phyloP scores from a whole-genome alignment of 2,797 vertebrate species.

The Betta splendens region DNA sequence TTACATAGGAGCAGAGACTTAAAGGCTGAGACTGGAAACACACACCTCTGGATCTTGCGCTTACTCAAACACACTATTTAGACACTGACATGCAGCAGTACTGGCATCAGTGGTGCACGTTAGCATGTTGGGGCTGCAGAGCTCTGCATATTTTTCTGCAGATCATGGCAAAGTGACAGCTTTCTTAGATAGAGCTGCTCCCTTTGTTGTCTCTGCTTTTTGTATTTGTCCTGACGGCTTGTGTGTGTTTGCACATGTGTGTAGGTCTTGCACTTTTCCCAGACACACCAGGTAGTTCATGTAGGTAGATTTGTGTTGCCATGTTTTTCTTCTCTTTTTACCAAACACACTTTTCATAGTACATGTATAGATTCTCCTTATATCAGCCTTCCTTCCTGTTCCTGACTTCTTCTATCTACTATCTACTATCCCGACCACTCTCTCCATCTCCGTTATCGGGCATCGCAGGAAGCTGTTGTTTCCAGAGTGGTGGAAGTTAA shows the following conservation, averaged over 20 bases:
- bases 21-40: constrained; percentile 49
- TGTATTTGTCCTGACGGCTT: too few relatives aligned
- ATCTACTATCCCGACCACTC: constrained; percentile 32
- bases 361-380: neutral
- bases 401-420: constrained; percentile 11
- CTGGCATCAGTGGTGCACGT: constrained; percentile 70
- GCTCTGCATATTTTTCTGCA: constrained; percentile 55
- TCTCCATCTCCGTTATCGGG: constrained; percentile 70
- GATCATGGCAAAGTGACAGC: constrained; percentile 66
- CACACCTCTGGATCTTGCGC: constrained; percentile 29
- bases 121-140: constrained; percentile 67
- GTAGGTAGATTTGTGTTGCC: constrained; percentile 4
- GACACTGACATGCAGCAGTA: constrained; percentile 59
- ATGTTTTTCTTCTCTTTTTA: constrained; percentile 43
- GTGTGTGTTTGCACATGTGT: too few relatives aligned
- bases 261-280: constrained; percentile 40
- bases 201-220: constrained; percentile 55
- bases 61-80: constrained; percentile 8
- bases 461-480: constrained; percentile 80
- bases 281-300: constrained; percentile 54
- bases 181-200: constrained; percentile 66
- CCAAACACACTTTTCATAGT: constrained; percentile 34
- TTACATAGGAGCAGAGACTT: constrained; percentile 13
- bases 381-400: constrained; percentile 20
- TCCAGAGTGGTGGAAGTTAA: constrained; percentile 81